Evolutionary conservation across 1,140 invertebrate species (phyloP), one percentile per base, ranked within the genome.

Genomic region (Hormaphis cornu): DNA sequence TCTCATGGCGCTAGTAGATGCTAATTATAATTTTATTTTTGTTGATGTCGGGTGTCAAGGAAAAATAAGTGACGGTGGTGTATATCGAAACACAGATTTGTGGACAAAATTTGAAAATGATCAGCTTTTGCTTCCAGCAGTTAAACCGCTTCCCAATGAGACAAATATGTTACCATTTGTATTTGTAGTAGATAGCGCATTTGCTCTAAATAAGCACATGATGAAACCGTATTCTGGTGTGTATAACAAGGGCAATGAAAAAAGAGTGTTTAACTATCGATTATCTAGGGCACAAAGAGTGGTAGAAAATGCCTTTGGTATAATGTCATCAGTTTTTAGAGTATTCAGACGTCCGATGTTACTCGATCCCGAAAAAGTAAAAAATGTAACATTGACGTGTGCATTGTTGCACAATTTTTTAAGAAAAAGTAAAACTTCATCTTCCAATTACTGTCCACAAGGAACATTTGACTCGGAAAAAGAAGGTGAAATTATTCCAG

Each of bases 271-370:
- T 70, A 80, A 80, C 66, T 76, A 79, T 72, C 61, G 74, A 12
- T 44, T 79, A 20, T 79, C 75, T 26, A 71, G 76, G 69, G 76
- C 76, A 28, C 71, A 78, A 14, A 75, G 77, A 72, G 75, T 79
- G 30, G 76, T 81, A 6, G 82, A 83, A 76, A 83, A 82, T 75
- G 77, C 76, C 2, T 83, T 83, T 74, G 81, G 81, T n/a, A 81
- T 83, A 69, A 71, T 83, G 52, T 71, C 77, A 3, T 73, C 75
- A 22, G 74, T 76, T 42, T 82, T 79, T 74, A 72, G 78, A 73
- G 74, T 81, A 48, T 78, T 81, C 18, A 70, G 74, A 72, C 74
- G 69, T 28, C 75, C 76, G 40, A 76, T 79, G 9, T 28, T 72
- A 50, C 53, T 79, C n/a, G 52, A 76, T 26, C 71, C 72, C 48